Base-by-base conservation (phyloP, 2,888 invertebrate species). In the Syrphus vitripennis region DNA sequence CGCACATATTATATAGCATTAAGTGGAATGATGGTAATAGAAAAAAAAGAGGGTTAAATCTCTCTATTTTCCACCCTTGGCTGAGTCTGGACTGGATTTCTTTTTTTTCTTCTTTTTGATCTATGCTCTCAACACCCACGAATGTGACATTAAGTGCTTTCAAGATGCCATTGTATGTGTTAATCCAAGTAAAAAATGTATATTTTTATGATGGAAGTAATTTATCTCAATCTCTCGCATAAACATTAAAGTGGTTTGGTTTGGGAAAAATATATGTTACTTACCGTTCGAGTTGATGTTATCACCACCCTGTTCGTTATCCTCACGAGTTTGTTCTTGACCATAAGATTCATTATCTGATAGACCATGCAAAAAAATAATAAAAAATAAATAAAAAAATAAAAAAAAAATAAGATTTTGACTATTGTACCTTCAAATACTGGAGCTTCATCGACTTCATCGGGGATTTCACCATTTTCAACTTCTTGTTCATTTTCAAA, bases 391-490 rank as follows among this genome's bases (percentile, higher is more conserved):
- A 76, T 61, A 55, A 76, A 84, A 79, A 50, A 78, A 79, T 90
- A 91, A 92, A 86, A 77, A 82, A 77, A 63, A 57, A 63, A 24
- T 12, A 50, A 37, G 42, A n/a, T 16, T 24, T 37, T 53, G 34
- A 61, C 37, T 29, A 59, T 91, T 91, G 10, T 59, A 94, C 94
- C 94, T 90, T 93, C 94, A 88, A 93, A 92, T 81, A 89, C 88
- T 76, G 87, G 83, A 67, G 89, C 91, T 88, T 93, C 93, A 26
- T 88, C 88, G 12, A 83, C 87, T 12, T 90, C 89, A 53, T 88
- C 88, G 45, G 87, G 88, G 61, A 89, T 89, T 87, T 90, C 89
- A 21, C 88, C 78, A 80, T 89, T 89, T 83, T 90, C 90, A 84
- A 90, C 75, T 88, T 90, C 89, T 86, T 92, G 90, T 84, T 91